Conservation (phyloP, 2,113 vertebrate genomes). For the Trogon melanurus region DNA sequence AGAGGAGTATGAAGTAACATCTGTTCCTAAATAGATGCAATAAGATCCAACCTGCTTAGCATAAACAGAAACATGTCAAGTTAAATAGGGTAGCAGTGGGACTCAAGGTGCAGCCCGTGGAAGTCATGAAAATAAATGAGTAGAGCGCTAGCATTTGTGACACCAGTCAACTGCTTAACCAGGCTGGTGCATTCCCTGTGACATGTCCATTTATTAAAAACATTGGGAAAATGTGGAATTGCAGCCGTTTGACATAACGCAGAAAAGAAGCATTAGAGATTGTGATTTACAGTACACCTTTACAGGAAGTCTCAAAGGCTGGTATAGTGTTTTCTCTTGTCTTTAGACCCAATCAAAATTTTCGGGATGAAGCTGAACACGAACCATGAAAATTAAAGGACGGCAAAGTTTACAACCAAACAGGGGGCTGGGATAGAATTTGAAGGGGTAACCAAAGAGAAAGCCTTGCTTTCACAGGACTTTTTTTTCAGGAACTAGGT, state of each 20-base stretch:
- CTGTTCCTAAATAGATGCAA: conserved; percentile 49
- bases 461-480: neutral
- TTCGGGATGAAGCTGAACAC: neutral
- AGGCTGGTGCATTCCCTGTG: neutral
- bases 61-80: conserved; percentile 18
- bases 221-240: neutral
- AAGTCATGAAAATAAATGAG: conserved; percentile 5
- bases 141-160: neutral
- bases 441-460: neutral
- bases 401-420: neutral
- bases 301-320: neutral
- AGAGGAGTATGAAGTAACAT: neutral
- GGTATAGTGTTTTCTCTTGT: neutral
- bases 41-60: conserved; percentile 5
- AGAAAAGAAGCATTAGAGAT: neutral
- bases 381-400: neutral
- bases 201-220: neutral
- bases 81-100: conserved; percentile 1
- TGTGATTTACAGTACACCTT: neutral
- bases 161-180: neutral
- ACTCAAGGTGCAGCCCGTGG: neutral
- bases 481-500: neutral
- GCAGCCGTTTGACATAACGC: neutral
- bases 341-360: neutral
- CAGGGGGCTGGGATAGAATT: neutral